Percentiles rank a stretch among this genome's conserved stretches.
Evolutionary conservation across 2,113 vertebrate species (phyloP).

Genomic region (Phocoena phocoena): DNA sequence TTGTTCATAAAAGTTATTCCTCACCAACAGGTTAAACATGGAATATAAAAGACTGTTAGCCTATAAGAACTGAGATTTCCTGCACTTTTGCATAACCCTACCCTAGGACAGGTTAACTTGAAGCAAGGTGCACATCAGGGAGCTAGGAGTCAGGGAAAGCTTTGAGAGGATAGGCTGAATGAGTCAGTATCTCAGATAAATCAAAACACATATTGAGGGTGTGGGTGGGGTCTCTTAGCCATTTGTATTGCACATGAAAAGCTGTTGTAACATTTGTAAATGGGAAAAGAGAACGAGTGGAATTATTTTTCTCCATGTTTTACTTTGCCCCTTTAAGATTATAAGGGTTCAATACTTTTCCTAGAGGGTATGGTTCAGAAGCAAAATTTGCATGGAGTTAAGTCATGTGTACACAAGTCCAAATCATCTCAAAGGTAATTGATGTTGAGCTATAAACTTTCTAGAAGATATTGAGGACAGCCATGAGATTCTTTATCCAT

Average conservation of each 20-base stretch:
- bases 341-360: background rate
- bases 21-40: background rate
- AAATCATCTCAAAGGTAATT: background rate
- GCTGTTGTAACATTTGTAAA: background rate
- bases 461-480: background rate
- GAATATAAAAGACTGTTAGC: background rate
- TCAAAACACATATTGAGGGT: background rate
- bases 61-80: background rate
- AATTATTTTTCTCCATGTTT: background rate
- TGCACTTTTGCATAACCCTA: background rate
- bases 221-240: rapidly evolving
- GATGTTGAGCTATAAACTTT: background rate
- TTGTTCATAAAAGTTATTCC: background rate
- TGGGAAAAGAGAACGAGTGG: background rate
- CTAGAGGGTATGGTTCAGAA: background rate
- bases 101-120: background rate
- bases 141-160: background rate
- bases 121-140: rapidly evolving
- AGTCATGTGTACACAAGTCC: background rate
- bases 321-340: background rate
- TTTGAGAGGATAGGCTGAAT: background rate
- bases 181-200: background rate
- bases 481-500: background rate
- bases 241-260: background rate
- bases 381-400: background rate